Evolutionary conservation across 1,140 invertebrate species (phyloP), one percentile per base, ranked within the genome.

Genomic region (Rhizoglyphus robini): DNA sequence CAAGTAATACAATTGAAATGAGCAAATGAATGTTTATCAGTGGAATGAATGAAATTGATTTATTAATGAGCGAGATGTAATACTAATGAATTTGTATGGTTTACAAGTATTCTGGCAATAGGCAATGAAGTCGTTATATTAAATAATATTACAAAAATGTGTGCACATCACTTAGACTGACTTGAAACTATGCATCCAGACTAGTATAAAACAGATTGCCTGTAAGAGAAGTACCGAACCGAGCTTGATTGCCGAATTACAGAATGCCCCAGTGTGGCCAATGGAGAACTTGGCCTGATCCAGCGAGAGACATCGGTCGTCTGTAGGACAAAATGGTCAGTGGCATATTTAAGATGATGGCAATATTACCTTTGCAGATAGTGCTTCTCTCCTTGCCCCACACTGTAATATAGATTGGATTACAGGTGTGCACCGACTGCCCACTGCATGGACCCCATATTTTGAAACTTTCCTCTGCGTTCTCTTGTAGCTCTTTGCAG

Each of bases 331-430:
- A 51, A n/a, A 51, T 51, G 5, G 48, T 15, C 25, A n/a, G 25
- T 51, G 5, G 48, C 8, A 13, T 60, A 20, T 48, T 34, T 48
- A 46, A 34, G 5, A 60, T 60, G 27, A 60, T 13, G n/a, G n/a
- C 38, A 60, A 36, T 51, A 31, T 25, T 63, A 63, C 30, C 13
- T 36, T 36, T 65, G 18, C 15, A 34, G 29, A 23, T 4, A 15
- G 5, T 34, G n/a, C 36, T 27, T 49, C 54, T 29, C 15, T 63
- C 57, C 47, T 60, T 57, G 32, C 25, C 65, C 57, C 65, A 63
- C 3, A 66, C 11, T 13, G 58, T 63, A 48, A 66, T 49, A 34
- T 66, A 66, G 32, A 66, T 38, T 65, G 65, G 65, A 29, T 25
- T 5, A 63, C 65, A 66, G 1, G 57, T 29, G 2, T 4, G 18